These are phyloP conservation scores for Hoplostethus mediterraneus DNA, from an alignment of 2,797 vertebrate species.

Conservation along the genomic window DNA sequence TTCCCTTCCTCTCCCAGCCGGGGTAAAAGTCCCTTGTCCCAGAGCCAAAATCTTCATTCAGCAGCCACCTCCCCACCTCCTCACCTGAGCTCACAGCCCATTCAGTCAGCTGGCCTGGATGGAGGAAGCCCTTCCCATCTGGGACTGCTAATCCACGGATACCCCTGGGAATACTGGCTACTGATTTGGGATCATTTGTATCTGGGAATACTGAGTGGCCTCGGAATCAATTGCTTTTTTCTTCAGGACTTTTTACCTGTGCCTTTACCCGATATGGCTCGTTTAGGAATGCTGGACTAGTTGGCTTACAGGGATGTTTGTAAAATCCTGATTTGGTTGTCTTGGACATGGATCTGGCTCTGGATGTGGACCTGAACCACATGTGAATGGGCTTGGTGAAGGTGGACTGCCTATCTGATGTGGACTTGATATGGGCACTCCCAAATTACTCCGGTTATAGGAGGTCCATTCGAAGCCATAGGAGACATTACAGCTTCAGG, in stretches of 20 bases:
- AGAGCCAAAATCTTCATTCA: conserved; percentile 38
- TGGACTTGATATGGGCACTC: neutral
- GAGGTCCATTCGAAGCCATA: neutral
- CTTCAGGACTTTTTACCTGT: no score
- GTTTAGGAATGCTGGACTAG: neutral
- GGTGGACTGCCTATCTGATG: neutral
- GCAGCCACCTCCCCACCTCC: neutral
- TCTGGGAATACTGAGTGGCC: neutral
- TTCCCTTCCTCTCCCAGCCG: conserved; percentile 20
- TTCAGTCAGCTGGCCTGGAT: conserved; percentile 5
- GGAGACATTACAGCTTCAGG: neutral
- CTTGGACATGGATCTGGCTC: neutral
- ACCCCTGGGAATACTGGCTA: neutral
- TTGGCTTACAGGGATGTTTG: neutral
- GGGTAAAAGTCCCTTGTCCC: conserved; percentile 41
- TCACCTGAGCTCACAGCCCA: conserved; percentile 18
- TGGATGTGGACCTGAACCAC: neutral
- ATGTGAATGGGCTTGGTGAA: neutral
- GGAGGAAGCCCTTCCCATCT: conserved; percentile 24
- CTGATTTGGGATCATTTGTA: neutral
- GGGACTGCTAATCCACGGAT: neutral
- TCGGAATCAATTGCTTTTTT: neutral
- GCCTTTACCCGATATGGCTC: neutral
- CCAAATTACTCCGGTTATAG: no score
- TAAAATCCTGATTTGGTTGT: neutral